Evolutionary conservation across 2,113 vertebrate species (phyloP), one percentile per base, ranked within the genome.

Genomic region (Nothobranchius kuhntae): DNA sequence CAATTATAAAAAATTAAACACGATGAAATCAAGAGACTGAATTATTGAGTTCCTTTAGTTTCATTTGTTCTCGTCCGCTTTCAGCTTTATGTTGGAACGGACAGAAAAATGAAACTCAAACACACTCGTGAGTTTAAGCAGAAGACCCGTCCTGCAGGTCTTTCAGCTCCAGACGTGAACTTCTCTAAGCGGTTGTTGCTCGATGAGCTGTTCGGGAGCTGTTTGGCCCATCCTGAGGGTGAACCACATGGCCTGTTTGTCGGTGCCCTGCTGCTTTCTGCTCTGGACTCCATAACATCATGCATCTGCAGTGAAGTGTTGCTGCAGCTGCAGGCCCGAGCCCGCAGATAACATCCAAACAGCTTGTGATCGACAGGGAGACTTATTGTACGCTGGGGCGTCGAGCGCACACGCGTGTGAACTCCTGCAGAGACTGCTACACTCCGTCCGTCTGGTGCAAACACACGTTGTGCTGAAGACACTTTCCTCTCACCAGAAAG

Each of bases 271-370:
- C 57, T 67, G 61, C 55, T 84, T 47, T 56, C 26, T 40, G 45
- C 68, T 73, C 51, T 68, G 48, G 71, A 81, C 53, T 68, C 50
- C 44, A 55, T 57, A 56, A 68, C 36, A 72, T 77, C 47, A 63
- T 65, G 56, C 52, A 45, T 1, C 58, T 17, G 21, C 53, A 56
- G 40, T 69, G 81, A 80, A 82, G 79, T 80, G 61, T 63, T 74
- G 48, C 54, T 58, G 53, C 59, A 53, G 55, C 59, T 79, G 66
- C 64, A 2, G 15, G 61, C 26, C 61, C 14, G 3, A 69, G 82
- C 59, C 61, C 21, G 51, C 62, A 61, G 72, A 82, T 89, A 58
- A 50, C 70, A 84, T 77, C 70, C 69, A 60, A 61, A 58, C 61
- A 42, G 40, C 65, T 53, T 50, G 12, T 61, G 52, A 57, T 76